Conservation (phyloP, 2,797 vertebrate genomes). For the Gallirallus australis region DNA sequence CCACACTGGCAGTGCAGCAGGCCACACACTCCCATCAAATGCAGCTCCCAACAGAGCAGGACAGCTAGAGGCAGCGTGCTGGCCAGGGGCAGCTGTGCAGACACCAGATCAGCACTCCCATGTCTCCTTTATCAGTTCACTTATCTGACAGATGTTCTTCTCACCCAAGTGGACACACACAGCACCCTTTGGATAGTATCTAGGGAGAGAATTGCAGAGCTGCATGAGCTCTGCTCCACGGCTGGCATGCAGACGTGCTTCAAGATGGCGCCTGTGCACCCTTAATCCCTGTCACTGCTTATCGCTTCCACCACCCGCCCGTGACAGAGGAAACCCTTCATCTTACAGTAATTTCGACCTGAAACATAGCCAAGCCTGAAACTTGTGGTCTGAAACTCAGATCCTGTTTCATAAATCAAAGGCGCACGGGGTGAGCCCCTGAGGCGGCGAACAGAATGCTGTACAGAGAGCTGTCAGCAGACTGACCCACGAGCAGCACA, state of each 20-base stretch:
- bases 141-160: neutral
- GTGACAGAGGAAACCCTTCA: neutral
- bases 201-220: neutral
- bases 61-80: neutral
- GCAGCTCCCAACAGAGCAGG: too few species aligned
- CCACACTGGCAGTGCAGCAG: too few species aligned
- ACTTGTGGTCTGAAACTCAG: accelerated
- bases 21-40: neutral
- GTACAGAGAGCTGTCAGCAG: neutral
- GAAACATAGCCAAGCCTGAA: neutral
- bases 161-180: neutral
- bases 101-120: neutral
- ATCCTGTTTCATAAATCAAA: neutral
- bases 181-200: too few species aligned
- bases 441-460: neutral
- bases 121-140: neutral
- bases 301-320: neutral
- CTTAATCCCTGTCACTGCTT: neutral
- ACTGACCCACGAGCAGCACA: neutral
- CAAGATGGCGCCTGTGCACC: too few species aligned
- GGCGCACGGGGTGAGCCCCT: too few species aligned
- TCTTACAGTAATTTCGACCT: neutral
- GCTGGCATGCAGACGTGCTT: neutral
- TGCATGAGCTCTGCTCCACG: accelerated
- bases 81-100: neutral